Evolutionary conservation across 2,113 vertebrate genomes (phyloP).

Genomic region (Scortum barcoo): DNA sequence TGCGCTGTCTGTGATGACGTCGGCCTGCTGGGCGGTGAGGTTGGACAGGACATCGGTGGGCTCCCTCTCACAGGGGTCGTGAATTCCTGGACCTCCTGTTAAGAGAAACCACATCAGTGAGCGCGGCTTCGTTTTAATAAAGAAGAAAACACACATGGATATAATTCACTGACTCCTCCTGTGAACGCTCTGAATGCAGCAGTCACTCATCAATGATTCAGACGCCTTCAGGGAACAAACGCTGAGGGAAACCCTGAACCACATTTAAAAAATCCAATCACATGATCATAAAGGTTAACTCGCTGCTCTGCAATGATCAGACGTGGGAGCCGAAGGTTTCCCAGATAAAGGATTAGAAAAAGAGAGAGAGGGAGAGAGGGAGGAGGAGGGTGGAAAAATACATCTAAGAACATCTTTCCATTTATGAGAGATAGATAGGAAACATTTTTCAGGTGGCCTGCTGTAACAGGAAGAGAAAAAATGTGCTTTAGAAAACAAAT

Average conservation of each 20-base stretch:
- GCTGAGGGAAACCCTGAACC: neutral
- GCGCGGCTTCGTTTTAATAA: neutral
- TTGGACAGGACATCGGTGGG: slow-evolving; percentile 90
- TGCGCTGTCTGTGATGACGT: slow-evolving; percentile 93
- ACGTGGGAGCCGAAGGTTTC: neutral
- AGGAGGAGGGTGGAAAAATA: neutral
- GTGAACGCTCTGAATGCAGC: neutral
- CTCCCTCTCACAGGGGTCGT: slow-evolving; percentile 94
- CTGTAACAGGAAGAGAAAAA: neutral
- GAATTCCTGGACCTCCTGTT: slow-evolving; percentile 92
- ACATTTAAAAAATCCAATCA: slow-evolving; percentile 15
- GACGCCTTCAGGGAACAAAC: neutral
- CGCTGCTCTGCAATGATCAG: neutral
- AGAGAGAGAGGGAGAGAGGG: neutral
- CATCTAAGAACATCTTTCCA: neutral
- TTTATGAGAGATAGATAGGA: neutral
- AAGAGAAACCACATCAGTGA: neutral
- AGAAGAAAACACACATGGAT: neutral
- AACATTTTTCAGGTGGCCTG: neutral
- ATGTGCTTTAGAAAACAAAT: neutral
- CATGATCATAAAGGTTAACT: neutral
- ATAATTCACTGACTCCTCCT: neutral
- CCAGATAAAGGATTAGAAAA: neutral
- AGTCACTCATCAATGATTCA: slow-evolving; percentile 25
- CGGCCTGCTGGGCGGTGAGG: slow-evolving; percentile 90